A percentile compares a stretch with the other conserved stretches of the same genome.
These are phyloP conservation scores for Sesamia nonagrioides DNA, from an alignment of 1,140 invertebrate species.

Conservation along the genomic window DNA sequence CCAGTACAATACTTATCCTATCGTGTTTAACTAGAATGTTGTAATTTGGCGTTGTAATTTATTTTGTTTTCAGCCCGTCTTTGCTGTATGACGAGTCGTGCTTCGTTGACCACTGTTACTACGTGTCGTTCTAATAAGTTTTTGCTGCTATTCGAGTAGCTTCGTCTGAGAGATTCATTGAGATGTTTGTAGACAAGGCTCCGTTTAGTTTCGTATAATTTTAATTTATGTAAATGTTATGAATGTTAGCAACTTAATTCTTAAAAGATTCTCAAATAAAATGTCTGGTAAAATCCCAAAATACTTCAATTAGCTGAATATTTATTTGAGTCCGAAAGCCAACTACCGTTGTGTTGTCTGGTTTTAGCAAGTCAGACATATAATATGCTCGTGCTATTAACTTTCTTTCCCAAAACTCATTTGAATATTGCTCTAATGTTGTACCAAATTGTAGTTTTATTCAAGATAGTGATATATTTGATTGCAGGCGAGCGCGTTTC, in stretches of 20 bases:
- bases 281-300: neutral
- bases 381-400: conserved; percentile 24
- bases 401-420: conserved; percentile 25
- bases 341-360: conserved; percentile 5
- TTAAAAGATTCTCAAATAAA: neutral
- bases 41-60: conserved; percentile 74
- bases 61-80: conserved; percentile 71
- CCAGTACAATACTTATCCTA: conserved; percentile 63
- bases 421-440: conserved; percentile 45
- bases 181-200: conserved; percentile 31
- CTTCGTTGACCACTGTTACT: conserved; percentile 60
- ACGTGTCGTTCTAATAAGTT: conserved; percentile 45
- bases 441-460: conserved; percentile 57
- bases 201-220: conserved; percentile 7
- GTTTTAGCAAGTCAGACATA: conserved; percentile 6
- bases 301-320: conserved; percentile 2
- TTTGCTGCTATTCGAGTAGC: conserved; percentile 41
- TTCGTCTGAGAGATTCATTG: conserved; percentile 46
- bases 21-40: conserved; percentile 72
- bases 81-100: conserved; percentile 60
- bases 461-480: conserved; percentile 46
- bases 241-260: conserved; percentile 9
- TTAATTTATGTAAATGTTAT: conserved; percentile 29
- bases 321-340: neutral
- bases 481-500: conserved; percentile 33